Evolutionary conservation across 2,888 invertebrate genomes (phyloP), one percentile per base, ranked within the genome.

Genomic region (Lithophane ornitopus): DNA sequence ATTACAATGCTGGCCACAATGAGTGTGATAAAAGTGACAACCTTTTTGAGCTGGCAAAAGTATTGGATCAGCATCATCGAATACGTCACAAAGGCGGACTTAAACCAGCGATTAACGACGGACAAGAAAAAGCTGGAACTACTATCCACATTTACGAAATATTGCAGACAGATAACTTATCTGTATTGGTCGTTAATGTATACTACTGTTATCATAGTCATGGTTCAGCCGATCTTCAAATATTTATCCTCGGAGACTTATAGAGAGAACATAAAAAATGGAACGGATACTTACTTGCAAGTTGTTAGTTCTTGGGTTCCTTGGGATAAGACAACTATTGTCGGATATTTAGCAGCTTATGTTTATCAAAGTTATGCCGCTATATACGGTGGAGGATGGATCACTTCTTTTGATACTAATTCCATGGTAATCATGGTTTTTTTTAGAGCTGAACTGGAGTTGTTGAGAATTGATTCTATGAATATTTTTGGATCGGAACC

Each of bases 301-400:
- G 94, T 96, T 0, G 94, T 95, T 0, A 95, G 95, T 61, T 95
- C 95, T 3, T 96, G 95, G 95, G 94, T 95, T 0, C 96, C 96
- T 0, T 95, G 95, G 54, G 88, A 95, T 76, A 96, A 96, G 78
- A 94, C 87, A 28, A 91, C 86, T 0, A 61, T 89, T 0, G 26
- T 77, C 9, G 95, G 96, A 0, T 94, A 95, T 77, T 62, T 95
- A 9, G 82, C 79, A 0, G 94, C 95, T 0, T 95, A 93, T 0
- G 54, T 87, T 0, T 92, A 90, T 52, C 95, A 96, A 85, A 93
- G 92, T n/a, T 95, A 91, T 63, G 94, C 92, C 0, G 92, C 95
- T 0, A 91, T 95, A 0, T 94, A 94, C 7, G 96, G 95, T 0
- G 94, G 94, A 0, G 95, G 95, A 0, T 96, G 95, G 95, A 95